These are phyloP conservation scores for Lottia scabra DNA, from an alignment of 2,888 invertebrate species.

Conservation along the genomic window DNA sequence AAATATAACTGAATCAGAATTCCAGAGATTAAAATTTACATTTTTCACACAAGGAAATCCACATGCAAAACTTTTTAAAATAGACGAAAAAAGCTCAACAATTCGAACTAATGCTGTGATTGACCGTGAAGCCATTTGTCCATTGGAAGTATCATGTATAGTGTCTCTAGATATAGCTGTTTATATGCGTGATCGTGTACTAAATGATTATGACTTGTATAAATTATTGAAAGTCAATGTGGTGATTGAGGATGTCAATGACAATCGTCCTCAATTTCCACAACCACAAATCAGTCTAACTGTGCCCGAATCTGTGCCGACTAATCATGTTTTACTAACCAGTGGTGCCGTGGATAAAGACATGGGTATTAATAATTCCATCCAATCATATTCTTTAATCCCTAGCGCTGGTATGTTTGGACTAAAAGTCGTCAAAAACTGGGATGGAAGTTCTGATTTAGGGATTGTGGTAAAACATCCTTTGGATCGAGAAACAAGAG, in stretches of 20 bases:
- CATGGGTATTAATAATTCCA: conserved; percentile 42
- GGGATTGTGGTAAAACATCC: conserved; percentile 48
- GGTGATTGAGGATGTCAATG: conserved; percentile 48
- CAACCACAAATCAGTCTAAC: conserved; percentile 33
- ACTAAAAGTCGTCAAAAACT: conserved; percentile 41
- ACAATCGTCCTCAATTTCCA: conserved; percentile 51
- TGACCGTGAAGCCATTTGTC: conserved; percentile 48
- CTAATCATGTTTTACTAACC: conserved; percentile 40
- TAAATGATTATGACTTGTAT: conserved; percentile 31
- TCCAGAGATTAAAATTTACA: conserved; percentile 46
- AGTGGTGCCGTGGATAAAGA: conserved; percentile 51
- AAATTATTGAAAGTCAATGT: conserved; percentile 41
- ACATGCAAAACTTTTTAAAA: conserved; percentile 41
- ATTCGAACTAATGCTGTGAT: conserved; percentile 42
- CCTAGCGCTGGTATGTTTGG: conserved; percentile 47
- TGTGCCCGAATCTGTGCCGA: conserved; percentile 45
- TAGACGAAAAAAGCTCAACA: conserved; percentile 45
- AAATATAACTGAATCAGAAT: conserved; percentile 41
- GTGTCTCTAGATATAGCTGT: conserved; percentile 45
- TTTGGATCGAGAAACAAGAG: conserved; percentile 54
- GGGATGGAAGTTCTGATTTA: conserved; percentile 50
- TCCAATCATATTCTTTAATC: conserved; percentile 44
- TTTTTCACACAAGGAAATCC: conserved; percentile 45
- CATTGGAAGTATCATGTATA: conserved; percentile 31
- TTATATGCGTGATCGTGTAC: conserved; percentile 17